Evolutionary conservation across 1,140 invertebrate genomes (phyloP).

Genomic region (Euwallacea fornicatus): DNA sequence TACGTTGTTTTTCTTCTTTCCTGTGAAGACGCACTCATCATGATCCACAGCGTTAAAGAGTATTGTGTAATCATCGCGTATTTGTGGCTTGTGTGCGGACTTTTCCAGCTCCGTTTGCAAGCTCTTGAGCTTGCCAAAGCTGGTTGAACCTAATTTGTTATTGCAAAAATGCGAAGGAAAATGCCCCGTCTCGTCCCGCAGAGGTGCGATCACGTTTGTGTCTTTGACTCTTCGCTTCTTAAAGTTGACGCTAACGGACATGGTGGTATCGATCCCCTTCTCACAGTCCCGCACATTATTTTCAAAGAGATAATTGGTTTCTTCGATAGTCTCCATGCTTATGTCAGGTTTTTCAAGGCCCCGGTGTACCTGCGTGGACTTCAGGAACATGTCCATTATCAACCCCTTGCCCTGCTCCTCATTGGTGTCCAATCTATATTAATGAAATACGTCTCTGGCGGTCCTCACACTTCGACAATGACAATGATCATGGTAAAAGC

Average conservation of each 20-base stretch:
- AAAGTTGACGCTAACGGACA: constrained; percentile 38
- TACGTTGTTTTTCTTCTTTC: constrained; percentile 6
- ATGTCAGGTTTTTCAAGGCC: constrained; percentile 1
- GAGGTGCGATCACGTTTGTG: neutral
- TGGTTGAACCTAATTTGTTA: constrained; percentile 26
- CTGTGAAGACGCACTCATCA: neutral
- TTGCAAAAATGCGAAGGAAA: neutral
- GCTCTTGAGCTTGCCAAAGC: neutral
- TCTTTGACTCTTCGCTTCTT: constrained; percentile 25
- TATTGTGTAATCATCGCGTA: constrained; percentile 16
- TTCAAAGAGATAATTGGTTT: constrained; percentile 38
- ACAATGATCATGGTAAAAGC: neutral
- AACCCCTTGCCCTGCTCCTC: constrained; percentile 45
- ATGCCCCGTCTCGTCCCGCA: constrained; percentile 16
- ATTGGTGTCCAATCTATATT: constrained; percentile 34
- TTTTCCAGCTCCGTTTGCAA: neutral
- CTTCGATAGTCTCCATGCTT: constrained; percentile 24
- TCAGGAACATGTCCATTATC: constrained; percentile 50
- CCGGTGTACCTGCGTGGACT: constrained; percentile 42
- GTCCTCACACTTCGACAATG: neutral
- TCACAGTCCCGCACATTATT: constrained; percentile 26
- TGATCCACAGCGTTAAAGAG: constrained; percentile 9
- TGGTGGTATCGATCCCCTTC: constrained; percentile 31
- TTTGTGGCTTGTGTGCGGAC: neutral
- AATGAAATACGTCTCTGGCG: too few relatives aligned